These are phyloP conservation scores for Apocheima hispidaria DNA, from an alignment of 2,888 invertebrate species.

Conservation along the genomic window DNA sequence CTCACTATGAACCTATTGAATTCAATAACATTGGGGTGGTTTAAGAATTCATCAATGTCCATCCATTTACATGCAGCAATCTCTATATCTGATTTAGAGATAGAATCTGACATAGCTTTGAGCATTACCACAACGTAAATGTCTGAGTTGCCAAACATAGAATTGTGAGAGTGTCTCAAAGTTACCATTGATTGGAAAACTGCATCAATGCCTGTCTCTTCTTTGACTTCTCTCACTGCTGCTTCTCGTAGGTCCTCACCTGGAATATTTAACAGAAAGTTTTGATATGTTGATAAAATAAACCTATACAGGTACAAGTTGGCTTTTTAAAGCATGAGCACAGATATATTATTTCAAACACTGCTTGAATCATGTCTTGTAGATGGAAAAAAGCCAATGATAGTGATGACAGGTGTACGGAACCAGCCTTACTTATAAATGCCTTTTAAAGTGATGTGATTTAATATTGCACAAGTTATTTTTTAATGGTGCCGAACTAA, in stretches of 20 bases:
- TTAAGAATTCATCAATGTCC: constrained; percentile 90
- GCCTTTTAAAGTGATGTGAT: too few relatives aligned
- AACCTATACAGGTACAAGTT: not conserved
- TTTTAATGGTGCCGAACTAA: too few relatives aligned
- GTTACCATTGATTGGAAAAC: constrained; percentile 91
- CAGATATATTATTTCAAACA: too few relatives aligned
- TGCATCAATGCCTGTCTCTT: constrained; percentile 94
- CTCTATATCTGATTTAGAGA: constrained; percentile 91
- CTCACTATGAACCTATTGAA: constrained; percentile 89
- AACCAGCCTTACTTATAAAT: too few relatives aligned
- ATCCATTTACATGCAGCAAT: constrained; percentile 94
- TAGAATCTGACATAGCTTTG: constrained; percentile 87
- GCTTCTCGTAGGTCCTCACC: constrained; percentile 94
- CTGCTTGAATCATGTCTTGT: too few relatives aligned
- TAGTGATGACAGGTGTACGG: too few relatives aligned
- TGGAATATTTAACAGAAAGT: constrained; percentile 60
- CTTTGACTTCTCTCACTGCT: constrained; percentile 93
- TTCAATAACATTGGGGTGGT: constrained; percentile 90
- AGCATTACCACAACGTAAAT: constrained; percentile 93
- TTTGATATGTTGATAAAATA: not conserved
- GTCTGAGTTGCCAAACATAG: constrained; percentile 94
- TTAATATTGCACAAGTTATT: too few relatives aligned
- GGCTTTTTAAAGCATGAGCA: too few relatives aligned
- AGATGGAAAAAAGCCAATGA: too few relatives aligned
- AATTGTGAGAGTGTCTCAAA: constrained; percentile 91